Evolutionary conservation across 2,888 invertebrate genomes (phyloP), one percentile per base, ranked within the genome.

Genomic region (Xylota sylvarum): DNA sequence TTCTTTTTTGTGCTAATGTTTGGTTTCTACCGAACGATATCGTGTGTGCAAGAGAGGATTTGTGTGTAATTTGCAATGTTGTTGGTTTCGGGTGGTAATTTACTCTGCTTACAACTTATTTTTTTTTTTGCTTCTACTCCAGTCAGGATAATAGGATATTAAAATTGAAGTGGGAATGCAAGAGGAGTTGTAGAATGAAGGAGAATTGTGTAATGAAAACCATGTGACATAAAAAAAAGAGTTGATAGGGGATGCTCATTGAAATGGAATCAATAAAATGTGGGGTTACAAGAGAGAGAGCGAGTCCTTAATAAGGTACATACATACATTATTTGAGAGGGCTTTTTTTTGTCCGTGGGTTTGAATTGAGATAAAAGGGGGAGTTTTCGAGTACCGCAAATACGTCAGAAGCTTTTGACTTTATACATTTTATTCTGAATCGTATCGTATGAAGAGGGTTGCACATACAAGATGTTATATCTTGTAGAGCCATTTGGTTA

Each of bases 101-200:
- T 82, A 77, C 77, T 72, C 37, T 12, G 40, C 23, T 72, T 60
- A n/a, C 5, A 23, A 48, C n/a, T n/a, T n/a, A n/a, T 32, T 46
- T 35, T 43, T 55, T 30, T 64, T 64, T 46, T 14, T 35, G 14
- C 9, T 37, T 43, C 43, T 43, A 5, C 14, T 37, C 56, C 40
- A 52, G 70, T 52, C 65, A 64, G 80, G 73, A 86, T 82, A 82
- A 86, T 86, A 78, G 77, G 86, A 86, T 86, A 86, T 86, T 78
- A 82, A 86, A 78, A 86, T 62, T 86, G 77, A 86, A 86, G 82
- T 86, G 48, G 48, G 60, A 70, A 50, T 79, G 52, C 60, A 64
- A 46, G 65, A 46, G 60, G 43, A 23, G 10, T n/a, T 27, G 62
- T n/a, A 72, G 9, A 10, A 7, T 52, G 10, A 10, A 35, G 32